Conservation (phyloP, 1,140 invertebrate genomes). For the Latrodectus geometricus region DNA sequence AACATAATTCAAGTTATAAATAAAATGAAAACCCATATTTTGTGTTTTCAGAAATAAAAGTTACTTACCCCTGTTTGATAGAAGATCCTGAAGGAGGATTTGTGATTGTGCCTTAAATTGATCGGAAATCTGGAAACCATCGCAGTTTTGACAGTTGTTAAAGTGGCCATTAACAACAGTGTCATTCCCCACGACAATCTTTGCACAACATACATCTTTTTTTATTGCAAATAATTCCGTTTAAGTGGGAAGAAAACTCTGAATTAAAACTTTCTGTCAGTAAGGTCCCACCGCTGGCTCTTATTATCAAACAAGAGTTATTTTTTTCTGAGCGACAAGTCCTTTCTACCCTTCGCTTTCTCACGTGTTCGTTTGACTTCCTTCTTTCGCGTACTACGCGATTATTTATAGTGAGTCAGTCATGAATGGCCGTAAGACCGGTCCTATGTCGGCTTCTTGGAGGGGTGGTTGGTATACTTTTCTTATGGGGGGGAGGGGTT, state of each 20-base stretch:
- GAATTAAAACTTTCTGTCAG: background rate
- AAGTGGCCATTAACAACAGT: background rate
- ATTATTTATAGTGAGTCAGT: conserved; percentile 63
- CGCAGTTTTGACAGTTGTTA: conserved; percentile 40
- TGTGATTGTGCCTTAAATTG: conserved; percentile 57
- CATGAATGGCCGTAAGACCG: conserved; percentile 59
- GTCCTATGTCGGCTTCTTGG: conserved; percentile 47
- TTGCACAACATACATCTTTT: conserved; percentile 30
- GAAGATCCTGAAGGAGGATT: conserved; percentile 56
- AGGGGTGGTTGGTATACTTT: conserved; percentile 41
- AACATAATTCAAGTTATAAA: background rate
- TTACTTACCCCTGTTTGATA: conserved; percentile 61
- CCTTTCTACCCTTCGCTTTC: background rate
- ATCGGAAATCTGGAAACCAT: conserved; percentile 58
- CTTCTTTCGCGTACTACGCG: conserved; percentile 58
- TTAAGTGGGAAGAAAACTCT: background rate
- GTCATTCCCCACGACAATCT: conserved; percentile 43
- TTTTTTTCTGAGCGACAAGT: background rate
- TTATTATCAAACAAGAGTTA: background rate
- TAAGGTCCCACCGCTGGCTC: background rate
- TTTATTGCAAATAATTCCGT: background rate
- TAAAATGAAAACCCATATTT: background rate
- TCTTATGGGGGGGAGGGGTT: background rate
- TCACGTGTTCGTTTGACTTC: conserved; percentile 57
- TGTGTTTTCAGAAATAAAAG: background rate